Evolutionary conservation across 2,888 invertebrate species (phyloP).

Genomic region (Acrocyrtus sp.): DNA sequence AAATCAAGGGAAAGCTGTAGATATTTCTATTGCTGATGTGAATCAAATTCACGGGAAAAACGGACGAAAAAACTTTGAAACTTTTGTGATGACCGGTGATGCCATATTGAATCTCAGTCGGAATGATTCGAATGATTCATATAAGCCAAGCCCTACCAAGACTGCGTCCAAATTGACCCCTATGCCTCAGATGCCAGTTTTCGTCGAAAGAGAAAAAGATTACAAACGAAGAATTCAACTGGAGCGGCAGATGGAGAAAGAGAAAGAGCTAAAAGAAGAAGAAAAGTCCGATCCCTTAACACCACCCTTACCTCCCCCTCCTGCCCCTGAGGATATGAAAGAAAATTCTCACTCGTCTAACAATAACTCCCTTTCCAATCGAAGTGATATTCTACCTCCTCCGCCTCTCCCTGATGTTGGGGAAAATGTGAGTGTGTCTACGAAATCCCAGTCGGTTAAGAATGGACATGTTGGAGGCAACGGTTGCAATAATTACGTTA

Average conservation of each 20-base stretch:
- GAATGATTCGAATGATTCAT: conserved; percentile 61
- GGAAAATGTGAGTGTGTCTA: conserved; percentile 44
- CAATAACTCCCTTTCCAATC: conserved; percentile 52
- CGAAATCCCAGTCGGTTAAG: conserved; percentile 44
- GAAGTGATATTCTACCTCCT: conserved; percentile 61
- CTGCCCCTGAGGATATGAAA: conserved; percentile 50
- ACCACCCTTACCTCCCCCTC: conserved; percentile 61
- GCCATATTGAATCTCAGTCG: conserved; percentile 91
- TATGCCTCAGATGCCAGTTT: conserved; percentile 58
- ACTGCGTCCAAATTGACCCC: conserved; percentile 61
- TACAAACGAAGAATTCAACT: conserved; percentile 48
- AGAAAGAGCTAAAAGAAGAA: conserved; percentile 46
- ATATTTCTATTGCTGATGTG: conserved; percentile 25
- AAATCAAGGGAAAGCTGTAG: conserved; percentile 37
- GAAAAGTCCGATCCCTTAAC: conserved; percentile 53
- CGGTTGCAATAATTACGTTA: conserved; percentile 49
- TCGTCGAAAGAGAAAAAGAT: conserved; percentile 55
- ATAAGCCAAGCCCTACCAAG: conserved; percentile 59
- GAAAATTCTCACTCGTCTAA: conserved; percentile 50
- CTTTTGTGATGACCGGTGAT: conserved; percentile 98
- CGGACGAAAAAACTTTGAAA: conserved; percentile 74
- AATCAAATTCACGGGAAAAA: conserved; percentile 50
- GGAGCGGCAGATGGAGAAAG: conserved; percentile 52
- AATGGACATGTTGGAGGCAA: conserved; percentile 50
- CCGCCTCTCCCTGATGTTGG: conserved; percentile 54